Evolutionary conservation across 2,797 vertebrate genomes (phyloP), one percentile per base, ranked within the genome.

Genomic region (Sphenopsis melanotis): DNA sequence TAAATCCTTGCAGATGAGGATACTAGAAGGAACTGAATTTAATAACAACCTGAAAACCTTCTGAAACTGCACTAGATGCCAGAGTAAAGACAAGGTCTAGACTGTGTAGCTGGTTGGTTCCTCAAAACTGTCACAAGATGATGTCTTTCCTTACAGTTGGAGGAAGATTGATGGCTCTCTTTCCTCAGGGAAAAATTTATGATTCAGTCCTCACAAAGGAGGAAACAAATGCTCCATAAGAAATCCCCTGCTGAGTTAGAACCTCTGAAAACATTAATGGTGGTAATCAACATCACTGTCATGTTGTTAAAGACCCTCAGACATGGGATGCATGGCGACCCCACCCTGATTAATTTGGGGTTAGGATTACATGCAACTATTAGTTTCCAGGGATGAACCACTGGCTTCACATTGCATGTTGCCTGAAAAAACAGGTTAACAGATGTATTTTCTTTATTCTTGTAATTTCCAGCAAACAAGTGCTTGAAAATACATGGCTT

Each of bases 311-410:
- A 75, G 41, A 79, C 29, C 14, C 29, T 60, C 68, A 88, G 63
- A 68, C 0, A 2, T 13, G 15, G 19, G 16, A 6, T 27, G 17
- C 0, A 1, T 46, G 39, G 39, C 1, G 0, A 19, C 12, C 10
- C n/a, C 53, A 29, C 9, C 9, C 20, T 0, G 1, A 15, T 34
- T 46, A n/a, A 49, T 34, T 53, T 26, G 24, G 34, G 23, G 29
- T n/a, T 52, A 24, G 9, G 83, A 8, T 85, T 60, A 36, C 1
- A 42, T 0, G 3, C 46, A 71, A 9, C 30, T 47, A 1, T 42
- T 29, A 4, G 14, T 52, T 82, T 79, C 34, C 53, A 52, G 1
- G 15, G 34, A 60, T 26, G 46, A 68, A 34, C 41, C 10, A 26
- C 29, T 44, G 68, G 21, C 47, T 81, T 66, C 52, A 37, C 24